Conservation (phyloP, 1,140 invertebrate species). For the Philopotamus ludificatus region DNA sequence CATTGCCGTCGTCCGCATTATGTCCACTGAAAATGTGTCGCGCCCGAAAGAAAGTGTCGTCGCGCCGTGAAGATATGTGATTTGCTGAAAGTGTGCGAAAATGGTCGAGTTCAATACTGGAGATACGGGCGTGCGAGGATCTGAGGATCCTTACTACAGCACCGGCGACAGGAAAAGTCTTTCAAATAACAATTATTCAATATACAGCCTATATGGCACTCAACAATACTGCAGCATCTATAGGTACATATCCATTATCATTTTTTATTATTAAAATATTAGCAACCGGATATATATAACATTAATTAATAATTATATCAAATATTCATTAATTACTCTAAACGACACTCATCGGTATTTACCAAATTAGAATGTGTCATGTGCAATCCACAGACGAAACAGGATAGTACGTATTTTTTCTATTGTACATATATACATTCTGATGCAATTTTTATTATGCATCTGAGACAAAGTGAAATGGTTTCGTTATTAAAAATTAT, state of each 20-base stretch:
- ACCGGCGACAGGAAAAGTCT: conserved; percentile 19
- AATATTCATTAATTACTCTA: no score
- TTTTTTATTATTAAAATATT: not conserved
- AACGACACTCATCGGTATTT: no score
- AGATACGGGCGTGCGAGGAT: conserved; percentile 4
- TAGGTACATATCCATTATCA: conserved; percentile 45
- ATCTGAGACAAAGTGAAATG: no score
- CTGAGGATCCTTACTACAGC: conserved; percentile 6
- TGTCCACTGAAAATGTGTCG: not conserved
- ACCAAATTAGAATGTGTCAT: not conserved
- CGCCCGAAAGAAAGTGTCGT: conserved; percentile 7
- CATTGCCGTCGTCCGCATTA: not conserved
- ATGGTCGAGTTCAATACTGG: conserved; percentile 32
- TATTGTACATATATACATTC: no score
- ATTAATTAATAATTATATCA: no score
- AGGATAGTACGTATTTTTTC: not conserved
- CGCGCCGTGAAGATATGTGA: not conserved
- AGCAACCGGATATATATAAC: no score
- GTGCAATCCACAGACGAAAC: no score
- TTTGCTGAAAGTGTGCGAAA: conserved; percentile 16
- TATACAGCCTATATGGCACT: conserved; percentile 54
- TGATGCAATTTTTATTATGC: no score
- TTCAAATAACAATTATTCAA: conserved; percentile 47
- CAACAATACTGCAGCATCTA: conserved; percentile 55
- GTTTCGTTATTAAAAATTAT: no score